A percentile compares a stretch with the other conserved stretches of the same genome.
phyloP scores from a whole-genome alignment of 2,797 vertebrate genomes.

The Protosalanx chinensis region DNA sequence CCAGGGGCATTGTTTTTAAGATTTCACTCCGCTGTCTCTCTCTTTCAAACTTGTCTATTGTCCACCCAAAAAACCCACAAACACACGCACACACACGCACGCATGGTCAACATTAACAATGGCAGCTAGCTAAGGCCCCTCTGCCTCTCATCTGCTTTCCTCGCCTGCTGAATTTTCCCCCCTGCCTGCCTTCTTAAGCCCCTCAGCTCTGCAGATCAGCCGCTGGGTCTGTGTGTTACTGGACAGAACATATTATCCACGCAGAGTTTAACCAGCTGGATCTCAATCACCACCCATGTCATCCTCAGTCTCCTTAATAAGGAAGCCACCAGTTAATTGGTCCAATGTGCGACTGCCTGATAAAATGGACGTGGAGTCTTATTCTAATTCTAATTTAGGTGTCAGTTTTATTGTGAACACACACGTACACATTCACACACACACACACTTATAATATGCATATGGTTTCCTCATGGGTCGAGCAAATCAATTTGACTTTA shows the following conservation, averaged over 20 bases:
- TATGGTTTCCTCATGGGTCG: background rate
- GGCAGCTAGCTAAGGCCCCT: background rate
- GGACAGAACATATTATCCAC: background rate
- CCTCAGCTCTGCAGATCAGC: background rate
- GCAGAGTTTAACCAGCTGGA: slow-evolving; percentile 1
- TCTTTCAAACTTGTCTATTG: background rate
- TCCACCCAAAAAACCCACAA: background rate
- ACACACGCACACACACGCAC: background rate
- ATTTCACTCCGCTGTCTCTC: background rate
- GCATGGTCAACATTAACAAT: background rate
- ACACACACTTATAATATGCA: slow-evolving; percentile 7
- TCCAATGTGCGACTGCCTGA: slow-evolving; percentile 18
- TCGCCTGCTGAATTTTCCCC: background rate
- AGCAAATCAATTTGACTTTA: slow-evolving; percentile 16
- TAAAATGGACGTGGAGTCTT: background rate
- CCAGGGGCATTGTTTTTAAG: background rate
- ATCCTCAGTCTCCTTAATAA: background rate
- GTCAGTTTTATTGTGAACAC: slow-evolving; percentile 1
- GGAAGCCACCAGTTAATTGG: background rate
- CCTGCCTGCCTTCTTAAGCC: background rate
- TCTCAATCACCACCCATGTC: background rate
- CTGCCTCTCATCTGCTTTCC: no score
- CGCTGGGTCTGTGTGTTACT: no score
- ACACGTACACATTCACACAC: background rate
- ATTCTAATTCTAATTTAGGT: slow-evolving; percentile 8